Evolutionary conservation across 2,797 vertebrate genomes (phyloP).

Genomic region (Odontamblyopus rebecca): DNA sequence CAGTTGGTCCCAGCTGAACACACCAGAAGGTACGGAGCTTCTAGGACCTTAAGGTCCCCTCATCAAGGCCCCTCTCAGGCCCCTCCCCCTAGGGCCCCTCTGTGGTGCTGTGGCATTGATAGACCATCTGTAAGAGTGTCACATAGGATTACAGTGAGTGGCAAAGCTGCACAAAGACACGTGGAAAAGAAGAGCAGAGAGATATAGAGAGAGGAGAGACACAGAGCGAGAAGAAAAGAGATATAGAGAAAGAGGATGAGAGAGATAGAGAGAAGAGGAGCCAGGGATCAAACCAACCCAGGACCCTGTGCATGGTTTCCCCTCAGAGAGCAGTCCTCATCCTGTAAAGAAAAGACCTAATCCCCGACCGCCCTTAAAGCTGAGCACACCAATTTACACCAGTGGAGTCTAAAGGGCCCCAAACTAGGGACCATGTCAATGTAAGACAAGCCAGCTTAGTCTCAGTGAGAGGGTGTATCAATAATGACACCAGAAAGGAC

Average conservation of each 20-base stretch:
- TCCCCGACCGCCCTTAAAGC: constrained; percentile 53
- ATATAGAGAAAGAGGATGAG: constrained; percentile 30
- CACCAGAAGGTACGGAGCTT: constrained; percentile 19
- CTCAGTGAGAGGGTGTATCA: not conserved
- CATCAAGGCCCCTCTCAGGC: constrained; percentile 50
- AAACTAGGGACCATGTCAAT: not conserved
- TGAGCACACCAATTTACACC: constrained; percentile 30
- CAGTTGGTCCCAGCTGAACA: constrained; percentile 47
- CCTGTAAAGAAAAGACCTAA: constrained; percentile 69
- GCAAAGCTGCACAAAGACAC: constrained; percentile 58
- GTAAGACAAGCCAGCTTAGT: not conserved
- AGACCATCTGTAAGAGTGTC: constrained; percentile 88
- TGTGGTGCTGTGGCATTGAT: constrained; percentile 83
- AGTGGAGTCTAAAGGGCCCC: not conserved
- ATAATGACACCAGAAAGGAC: not conserved
- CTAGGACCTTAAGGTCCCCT: constrained; percentile 62
- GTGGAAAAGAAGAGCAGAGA: constrained; percentile 53
- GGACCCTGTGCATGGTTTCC: constrained; percentile 58
- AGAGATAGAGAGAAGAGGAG: no score
- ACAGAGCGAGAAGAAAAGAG: constrained; percentile 28
- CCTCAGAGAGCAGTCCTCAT: constrained; percentile 71
- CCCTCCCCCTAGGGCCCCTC: constrained; percentile 66
- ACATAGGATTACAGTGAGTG: constrained; percentile 80
- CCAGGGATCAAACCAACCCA: constrained; percentile 73
- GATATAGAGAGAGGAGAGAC: constrained; percentile 36